Evolutionary conservation across 2,797 vertebrate species (phyloP), one percentile per base, ranked within the genome.

Genomic region (Melanogrammus aeglefinus): DNA sequence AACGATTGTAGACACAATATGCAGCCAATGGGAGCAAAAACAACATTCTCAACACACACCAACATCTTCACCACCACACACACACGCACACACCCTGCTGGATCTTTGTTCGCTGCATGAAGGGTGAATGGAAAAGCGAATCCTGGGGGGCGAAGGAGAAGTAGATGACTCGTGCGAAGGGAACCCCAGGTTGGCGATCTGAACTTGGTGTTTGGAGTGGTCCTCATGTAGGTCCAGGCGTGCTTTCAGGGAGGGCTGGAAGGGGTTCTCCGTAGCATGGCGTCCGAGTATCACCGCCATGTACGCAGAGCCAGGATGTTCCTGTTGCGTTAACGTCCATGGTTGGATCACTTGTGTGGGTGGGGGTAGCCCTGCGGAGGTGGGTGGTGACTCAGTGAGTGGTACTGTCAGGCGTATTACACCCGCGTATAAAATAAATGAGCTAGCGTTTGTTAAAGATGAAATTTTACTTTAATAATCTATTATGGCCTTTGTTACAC

Each of bases 161-260:
- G 89, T 98, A 99, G 21, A 98, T 85, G 79, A 83, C 91, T 99
- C 96, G 0, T 99, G 98, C 94, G 6, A 99, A 99, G 95, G 0
- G 98, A 99, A 1, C 98, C 98, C 97, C 97, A 99, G 0, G 97
- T n/a, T 99, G 69, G 97, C 97, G 9, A 99, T 97, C 94, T 99
- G 86, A 98, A 99, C 91, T 97, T 98, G 69, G 96, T 98, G 83
- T 98, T n/a, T n/a, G n/a, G n/a, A 99, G 90, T 96, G 97, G 86
- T 96, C 93, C 86, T 81, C 97, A 99, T 97, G 89, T 96, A 96
- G 84, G 86, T 93, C 98, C 98, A 99, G 36, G 93, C 96, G 14
- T 96, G 94, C 85, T 95, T n/a, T 96, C 84, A 99, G 88, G 0
- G 96, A 94, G 5, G 95, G 94, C 81, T 99, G 97, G 38, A 99